phyloP scores from a whole-genome alignment of 2,797 vertebrate species.

The Coendou prehensilis region DNA sequence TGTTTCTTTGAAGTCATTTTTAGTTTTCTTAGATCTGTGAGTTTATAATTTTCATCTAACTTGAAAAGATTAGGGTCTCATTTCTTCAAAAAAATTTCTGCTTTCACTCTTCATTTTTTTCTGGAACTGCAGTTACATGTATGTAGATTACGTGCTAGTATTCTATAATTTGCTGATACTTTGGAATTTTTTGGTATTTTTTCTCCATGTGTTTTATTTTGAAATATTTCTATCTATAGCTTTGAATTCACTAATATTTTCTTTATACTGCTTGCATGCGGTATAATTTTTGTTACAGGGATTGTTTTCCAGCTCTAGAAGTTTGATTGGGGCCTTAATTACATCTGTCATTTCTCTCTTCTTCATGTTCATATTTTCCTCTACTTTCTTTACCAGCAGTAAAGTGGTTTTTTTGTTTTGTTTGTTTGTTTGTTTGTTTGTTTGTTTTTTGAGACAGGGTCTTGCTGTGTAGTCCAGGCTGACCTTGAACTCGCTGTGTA shows the following conservation, averaged over 20 bases:
- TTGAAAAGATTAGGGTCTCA: background rate
- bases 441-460: background rate
- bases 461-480: background rate
- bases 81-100: background rate
- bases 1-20: slow-evolving; percentile 22
- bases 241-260: slow-evolving; percentile 1
- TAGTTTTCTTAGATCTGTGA: background rate
- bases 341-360: background rate
- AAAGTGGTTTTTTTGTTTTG: too few relatives aligned
- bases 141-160: background rate
- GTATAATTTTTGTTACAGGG: background rate
- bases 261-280: background rate
- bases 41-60: slow-evolving; percentile 4
- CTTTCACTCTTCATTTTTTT: too few relatives aligned
- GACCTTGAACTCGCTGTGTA: too few relatives aligned
- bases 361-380: background rate
- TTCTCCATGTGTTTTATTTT: slow-evolving; percentile 28
- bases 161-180: background rate
- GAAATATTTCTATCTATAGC: background rate
- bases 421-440: background rate
- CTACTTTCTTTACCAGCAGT: background rate
- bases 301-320: background rate
- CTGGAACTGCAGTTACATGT: background rate
- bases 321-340: background rate
- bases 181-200: background rate